Evolutionary conservation across 2,113 vertebrate genomes (phyloP).

Genomic region (Toxostoma redivivum): DNA sequence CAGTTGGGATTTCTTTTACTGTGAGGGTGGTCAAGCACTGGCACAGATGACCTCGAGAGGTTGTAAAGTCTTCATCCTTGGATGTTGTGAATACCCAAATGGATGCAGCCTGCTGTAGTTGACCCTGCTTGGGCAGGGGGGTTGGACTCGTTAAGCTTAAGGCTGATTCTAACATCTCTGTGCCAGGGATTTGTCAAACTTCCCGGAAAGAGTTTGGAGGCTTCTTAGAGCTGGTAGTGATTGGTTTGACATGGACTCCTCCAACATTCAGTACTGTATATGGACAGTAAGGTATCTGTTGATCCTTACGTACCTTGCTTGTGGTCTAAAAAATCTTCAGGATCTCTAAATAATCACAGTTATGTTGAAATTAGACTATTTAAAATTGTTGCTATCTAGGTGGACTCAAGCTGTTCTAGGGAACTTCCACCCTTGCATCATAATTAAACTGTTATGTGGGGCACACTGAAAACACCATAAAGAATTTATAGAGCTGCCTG

Average conservation of each 20-base stretch:
- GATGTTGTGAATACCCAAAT: not conserved
- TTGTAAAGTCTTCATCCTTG: not conserved
- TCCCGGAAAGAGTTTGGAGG: not conserved
- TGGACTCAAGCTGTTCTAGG: not conserved
- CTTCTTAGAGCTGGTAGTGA: not conserved
- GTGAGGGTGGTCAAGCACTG: not conserved
- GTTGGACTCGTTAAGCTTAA: not conserved
- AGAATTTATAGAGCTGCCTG: not conserved
- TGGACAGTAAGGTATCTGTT: not conserved
- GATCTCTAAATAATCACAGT: not conserved
- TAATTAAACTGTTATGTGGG: not conserved
- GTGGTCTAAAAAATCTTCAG: not conserved
- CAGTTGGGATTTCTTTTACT: not conserved
- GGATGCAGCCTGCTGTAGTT: not conserved
- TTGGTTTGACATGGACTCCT: not conserved
- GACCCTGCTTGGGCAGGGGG: not conserved
- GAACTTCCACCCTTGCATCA: not conserved
- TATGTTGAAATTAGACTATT: not conserved
- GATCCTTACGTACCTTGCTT: not conserved
- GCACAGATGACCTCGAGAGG: not conserved
- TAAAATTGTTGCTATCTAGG: not conserved
- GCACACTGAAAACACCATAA: not conserved
- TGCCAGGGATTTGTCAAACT: not conserved
- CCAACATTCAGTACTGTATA: fast-evolving
- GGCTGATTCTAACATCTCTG: not conserved